Conservation (phyloP, 2,888 invertebrate genomes). For the Orgyia antiqua region DNA sequence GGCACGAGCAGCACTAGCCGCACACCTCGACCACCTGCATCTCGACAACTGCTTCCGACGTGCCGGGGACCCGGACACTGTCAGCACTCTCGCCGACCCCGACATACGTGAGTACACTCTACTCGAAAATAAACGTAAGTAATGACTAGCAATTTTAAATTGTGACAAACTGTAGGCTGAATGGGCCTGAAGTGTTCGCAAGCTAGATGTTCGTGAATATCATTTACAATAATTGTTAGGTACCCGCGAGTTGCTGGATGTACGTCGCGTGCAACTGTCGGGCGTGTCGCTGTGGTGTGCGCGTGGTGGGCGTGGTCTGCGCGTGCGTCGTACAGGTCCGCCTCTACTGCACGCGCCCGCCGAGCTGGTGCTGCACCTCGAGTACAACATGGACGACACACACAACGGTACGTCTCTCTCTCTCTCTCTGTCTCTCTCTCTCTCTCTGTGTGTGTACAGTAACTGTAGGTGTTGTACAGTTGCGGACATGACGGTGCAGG, state of each 20-base stretch:
- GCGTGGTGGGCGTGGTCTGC: constrained; percentile 57
- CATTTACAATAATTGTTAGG: no score
- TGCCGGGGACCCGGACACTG: constrained; percentile 76
- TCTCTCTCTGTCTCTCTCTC: no score
- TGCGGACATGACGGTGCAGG: constrained; percentile 91
- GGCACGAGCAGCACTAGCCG: constrained; percentile 86
- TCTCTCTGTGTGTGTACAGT: no score
- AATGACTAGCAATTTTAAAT: no score
- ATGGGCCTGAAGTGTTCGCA: no score
- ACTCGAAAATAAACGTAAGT: no score
- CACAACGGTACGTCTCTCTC: constrained; percentile 59
- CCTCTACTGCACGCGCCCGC: constrained; percentile 90
- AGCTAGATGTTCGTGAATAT: no score
- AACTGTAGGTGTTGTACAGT: constrained; percentile 47
- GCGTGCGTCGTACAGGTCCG: constrained; percentile 65
- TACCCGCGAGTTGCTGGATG: constrained; percentile 82
- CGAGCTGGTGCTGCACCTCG: constrained; percentile 87
- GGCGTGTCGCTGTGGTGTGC: constrained; percentile 89
- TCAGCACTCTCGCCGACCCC: constrained; percentile 63
- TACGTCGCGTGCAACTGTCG: constrained; percentile 83
- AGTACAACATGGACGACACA: constrained; percentile 86
- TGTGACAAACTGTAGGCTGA: no score
- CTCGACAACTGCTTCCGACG: constrained; percentile 86
- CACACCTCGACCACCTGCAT: constrained; percentile 87
- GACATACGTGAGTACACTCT: constrained; percentile 42